Evolutionary conservation across 2,797 vertebrate species (phyloP).

Genomic region (Australoheros facetus): DNA sequence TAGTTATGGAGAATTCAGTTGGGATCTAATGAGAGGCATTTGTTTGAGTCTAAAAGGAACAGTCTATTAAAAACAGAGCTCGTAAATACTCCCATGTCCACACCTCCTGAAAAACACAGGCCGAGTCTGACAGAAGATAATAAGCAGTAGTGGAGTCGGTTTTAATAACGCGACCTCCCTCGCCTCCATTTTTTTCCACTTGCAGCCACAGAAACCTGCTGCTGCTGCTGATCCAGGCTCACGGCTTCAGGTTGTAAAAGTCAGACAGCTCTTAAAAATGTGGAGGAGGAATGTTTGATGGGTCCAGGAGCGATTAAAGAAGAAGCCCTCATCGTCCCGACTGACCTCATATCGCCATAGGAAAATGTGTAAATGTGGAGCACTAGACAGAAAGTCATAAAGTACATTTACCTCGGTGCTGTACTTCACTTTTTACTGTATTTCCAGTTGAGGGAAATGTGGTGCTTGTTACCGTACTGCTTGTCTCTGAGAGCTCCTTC

Average conservation of each 20-base stretch:
- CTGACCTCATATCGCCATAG: constrained; percentile 49
- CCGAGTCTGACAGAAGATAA: constrained; percentile 71
- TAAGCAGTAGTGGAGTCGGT: constrained; percentile 58
- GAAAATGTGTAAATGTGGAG: constrained; percentile 40
- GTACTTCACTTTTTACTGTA: neutral
- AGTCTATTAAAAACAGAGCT: constrained; percentile 71
- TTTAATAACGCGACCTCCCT: constrained; percentile 64
- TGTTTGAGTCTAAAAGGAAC: constrained; percentile 60
- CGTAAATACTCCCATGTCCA: constrained; percentile 76
- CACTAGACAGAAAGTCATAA: neutral
- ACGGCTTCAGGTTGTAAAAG: constrained; percentile 57
- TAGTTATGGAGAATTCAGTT: constrained; percentile 46
- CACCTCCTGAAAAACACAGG: constrained; percentile 69
- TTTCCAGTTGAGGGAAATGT: neutral
- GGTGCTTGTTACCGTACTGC: neutral
- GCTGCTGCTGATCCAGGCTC: constrained; percentile 39
- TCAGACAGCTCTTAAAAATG: constrained; percentile 60
- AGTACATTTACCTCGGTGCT: constrained; percentile 16
- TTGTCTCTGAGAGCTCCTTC: neutral
- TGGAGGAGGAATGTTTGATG: constrained; percentile 52
- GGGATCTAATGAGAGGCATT: constrained; percentile 67
- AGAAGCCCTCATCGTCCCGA: constrained; percentile 36
- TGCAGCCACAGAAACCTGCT: constrained; percentile 36
- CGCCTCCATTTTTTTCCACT: constrained; percentile 51
- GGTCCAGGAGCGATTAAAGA: constrained; percentile 55